phyloP scores from a whole-genome alignment of 2,113 vertebrate species.

The Onychostoma macrolepis region DNA sequence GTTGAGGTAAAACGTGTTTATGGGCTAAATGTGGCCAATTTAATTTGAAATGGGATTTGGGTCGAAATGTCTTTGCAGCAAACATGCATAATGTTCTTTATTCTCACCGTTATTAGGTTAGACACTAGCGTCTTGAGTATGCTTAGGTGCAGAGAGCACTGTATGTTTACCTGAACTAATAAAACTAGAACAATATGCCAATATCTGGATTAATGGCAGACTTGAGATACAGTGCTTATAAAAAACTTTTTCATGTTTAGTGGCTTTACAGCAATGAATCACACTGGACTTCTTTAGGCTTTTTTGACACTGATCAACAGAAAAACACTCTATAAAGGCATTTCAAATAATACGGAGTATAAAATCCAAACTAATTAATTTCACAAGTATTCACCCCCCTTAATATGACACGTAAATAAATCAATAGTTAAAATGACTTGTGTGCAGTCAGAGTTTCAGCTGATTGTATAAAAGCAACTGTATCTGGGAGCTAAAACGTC shows the following conservation, averaged over 20 bases:
- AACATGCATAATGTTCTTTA: constrained; percentile 58
- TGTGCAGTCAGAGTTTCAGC: neutral
- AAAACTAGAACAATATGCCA: neutral
- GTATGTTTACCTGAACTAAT: constrained; percentile 10
- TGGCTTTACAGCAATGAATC: neutral
- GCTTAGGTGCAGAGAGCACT: neutral
- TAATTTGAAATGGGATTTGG: constrained; percentile 84
- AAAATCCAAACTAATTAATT: neutral
- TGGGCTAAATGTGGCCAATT: constrained; percentile 75
- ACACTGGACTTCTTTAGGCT: neutral
- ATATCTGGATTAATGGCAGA: constrained; percentile 4
- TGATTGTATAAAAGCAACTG: neutral
- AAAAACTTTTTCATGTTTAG: neutral
- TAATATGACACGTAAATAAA: neutral
- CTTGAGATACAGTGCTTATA: neutral
- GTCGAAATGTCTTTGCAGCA: constrained; percentile 76
- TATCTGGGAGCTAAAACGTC: neutral
- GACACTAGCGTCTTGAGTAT: neutral
- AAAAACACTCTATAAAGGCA: neutral
- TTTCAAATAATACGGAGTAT: neutral
- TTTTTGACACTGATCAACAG: neutral
- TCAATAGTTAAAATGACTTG: neutral
- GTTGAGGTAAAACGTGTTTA: constrained; percentile 69
- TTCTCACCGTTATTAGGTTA: constrained; percentile 11
- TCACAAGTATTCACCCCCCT: neutral